Base-by-base conservation (phyloP, 2,797 vertebrate genomes). In the Alosa sapidissima region DNA sequence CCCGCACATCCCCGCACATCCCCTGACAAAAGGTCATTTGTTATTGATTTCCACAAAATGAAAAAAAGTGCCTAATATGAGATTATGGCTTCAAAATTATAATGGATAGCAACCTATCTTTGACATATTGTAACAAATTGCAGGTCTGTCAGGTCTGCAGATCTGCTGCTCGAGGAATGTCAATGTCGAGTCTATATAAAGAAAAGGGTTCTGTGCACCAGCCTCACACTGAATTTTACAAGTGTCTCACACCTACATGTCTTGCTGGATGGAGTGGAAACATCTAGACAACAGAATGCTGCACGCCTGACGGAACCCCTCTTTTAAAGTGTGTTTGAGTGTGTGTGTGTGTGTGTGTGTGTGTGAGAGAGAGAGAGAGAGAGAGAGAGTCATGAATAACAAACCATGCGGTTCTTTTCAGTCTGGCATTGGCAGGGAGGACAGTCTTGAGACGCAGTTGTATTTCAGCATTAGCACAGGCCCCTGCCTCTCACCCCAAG, bases 361-460 rank as follows among this genome's bases (percentile, higher is more conserved):
- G 86, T 88, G 89, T 90, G 60, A 62, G n/a, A 62, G 60, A 62
- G 60, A 28, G 8, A 68, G 62, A 65, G 2, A 68, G 62, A 28
- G 9, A 65, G 62, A 28, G 24, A 68, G 62, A 33, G 24, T 33
- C 3, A 33, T 68, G 62, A 16, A n/a, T 21, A 7, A 19, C 41
- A 41, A 41, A 41, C 41, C 41, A 41, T 41, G 41, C 41, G 41
- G 2, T 41, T 41, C 41, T 41, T 41, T 41, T 41, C 41, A 41
- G 41, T 41, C 41, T 41, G 41, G 41, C 41, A 41, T 41, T 41
- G 41, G 41, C 41, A 2, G 41, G 41, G 41, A 41, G 41, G 41
- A 41, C 41, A 41, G 41, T 4, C 41, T 41, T 41, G 41, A 41
- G 41, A 41, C 1, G 41, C 41, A 41, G 41, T 41, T 41, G 41